Evolutionary conservation across 1,140 invertebrate species (phyloP).

Genomic region (Euwallacea fornicatus): DNA sequence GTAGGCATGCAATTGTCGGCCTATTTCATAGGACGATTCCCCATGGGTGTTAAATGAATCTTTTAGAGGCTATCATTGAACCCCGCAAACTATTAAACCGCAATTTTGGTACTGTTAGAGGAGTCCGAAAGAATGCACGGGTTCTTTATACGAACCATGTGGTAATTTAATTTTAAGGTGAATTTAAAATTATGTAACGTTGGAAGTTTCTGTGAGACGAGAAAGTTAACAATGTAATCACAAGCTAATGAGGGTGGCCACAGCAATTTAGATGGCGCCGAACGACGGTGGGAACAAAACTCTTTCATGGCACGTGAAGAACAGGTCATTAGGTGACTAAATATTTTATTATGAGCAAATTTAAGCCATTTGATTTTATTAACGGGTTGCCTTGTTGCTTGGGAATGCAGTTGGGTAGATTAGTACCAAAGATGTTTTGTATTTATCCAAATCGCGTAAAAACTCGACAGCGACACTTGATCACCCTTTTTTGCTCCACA

Average conservation of each 20-base stretch:
- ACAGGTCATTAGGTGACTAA: constrained; percentile 31
- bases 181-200: constrained; percentile 22
- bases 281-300: constrained; percentile 41
- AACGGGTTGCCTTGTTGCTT: not conserved
- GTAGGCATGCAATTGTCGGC: constrained; percentile 14
- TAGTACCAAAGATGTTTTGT: no score
- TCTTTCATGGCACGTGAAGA: constrained; percentile 30
- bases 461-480: no score
- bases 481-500: no score
- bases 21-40: constrained; percentile 8
- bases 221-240: constrained; percentile 33
- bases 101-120: no score
- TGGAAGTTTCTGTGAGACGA: constrained; percentile 9
- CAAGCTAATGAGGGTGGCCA: constrained; percentile 40
- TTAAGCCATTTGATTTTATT: constrained; percentile 7
- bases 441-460: no score
- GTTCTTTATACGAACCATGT: no score
- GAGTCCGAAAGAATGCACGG: no score
- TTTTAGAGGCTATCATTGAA: not conserved
- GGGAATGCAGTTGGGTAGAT: no score
- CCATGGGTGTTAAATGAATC: constrained; percentile 3
- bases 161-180: constrained; percentile 1
- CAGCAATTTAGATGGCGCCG: constrained; percentile 45
- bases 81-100: no score
- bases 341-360: constrained; percentile 17